Conservation (phyloP, 2,888 invertebrate species). For the Drosophila robusta region DNA sequence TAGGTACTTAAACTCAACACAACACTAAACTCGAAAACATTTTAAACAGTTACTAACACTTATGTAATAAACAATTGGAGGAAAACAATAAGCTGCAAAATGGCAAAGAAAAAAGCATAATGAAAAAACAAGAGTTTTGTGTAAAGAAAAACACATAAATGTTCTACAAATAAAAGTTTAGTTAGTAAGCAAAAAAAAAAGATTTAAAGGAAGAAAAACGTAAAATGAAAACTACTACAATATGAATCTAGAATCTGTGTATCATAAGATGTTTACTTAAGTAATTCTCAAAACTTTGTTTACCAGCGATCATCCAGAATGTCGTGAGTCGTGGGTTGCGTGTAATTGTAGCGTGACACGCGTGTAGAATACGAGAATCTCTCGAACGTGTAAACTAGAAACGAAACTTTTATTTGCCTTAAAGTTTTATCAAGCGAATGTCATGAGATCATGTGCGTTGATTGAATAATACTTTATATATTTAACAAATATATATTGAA, state of each 20-base stretch:
- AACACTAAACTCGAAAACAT: slow-evolving; percentile 67
- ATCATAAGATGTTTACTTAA: slow-evolving; percentile 38
- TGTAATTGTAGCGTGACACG: slow-evolving; percentile 20
- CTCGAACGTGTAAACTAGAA: slow-evolving; percentile 78
- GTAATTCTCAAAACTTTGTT: slow-evolving; percentile 30
- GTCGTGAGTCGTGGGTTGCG: slow-evolving; percentile 12
- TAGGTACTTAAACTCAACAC: slow-evolving; percentile 61
- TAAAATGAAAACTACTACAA: slow-evolving; percentile 38
- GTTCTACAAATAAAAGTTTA: slow-evolving; percentile 71
- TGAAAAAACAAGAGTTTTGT: slow-evolving; percentile 42
- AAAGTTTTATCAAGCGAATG: slow-evolving; percentile 70
- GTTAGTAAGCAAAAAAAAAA: slow-evolving; percentile 35
- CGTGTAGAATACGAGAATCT: slow-evolving; percentile 50
- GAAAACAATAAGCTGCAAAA: slow-evolving; percentile 69
- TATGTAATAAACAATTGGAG: slow-evolving; percentile 60
- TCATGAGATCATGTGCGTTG: slow-evolving; percentile 31
- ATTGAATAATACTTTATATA: slow-evolving; percentile 44
- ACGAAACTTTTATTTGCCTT: slow-evolving; percentile 84
- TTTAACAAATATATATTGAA: slow-evolving; percentile 22
- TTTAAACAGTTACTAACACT: slow-evolving; percentile 81
- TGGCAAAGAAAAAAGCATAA: slow-evolving; percentile 56
- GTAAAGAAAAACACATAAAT: slow-evolving; percentile 56
- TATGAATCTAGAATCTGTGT: slow-evolving; percentile 44
- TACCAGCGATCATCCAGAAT: slow-evolving; percentile 19
- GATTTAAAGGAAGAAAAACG: slow-evolving; percentile 32